Evolutionary conservation across 1,140 invertebrate genomes (phyloP), one percentile per base, ranked within the genome.

Genomic region (Popillia japonica): DNA sequence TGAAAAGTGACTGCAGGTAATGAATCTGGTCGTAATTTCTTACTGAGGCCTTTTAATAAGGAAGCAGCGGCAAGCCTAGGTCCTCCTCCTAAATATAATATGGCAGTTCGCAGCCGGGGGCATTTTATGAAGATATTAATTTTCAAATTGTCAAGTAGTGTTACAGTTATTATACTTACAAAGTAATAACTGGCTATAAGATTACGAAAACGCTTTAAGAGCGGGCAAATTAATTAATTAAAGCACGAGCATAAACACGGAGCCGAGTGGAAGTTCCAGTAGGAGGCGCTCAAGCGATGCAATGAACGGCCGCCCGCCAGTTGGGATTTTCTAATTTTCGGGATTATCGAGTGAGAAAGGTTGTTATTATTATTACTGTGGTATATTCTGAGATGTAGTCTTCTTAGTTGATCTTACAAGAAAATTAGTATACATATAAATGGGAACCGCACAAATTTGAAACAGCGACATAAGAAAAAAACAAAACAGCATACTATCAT

Each of bases 91-190:
- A 74, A 74, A 79, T 78, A 83, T 80, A 82, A 80, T 80, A 81
- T 77, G 78, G 79, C 81, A 80, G 55, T 40, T 74, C 80, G 40
- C 81, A 78, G 78, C 82, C 78, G 79, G 83, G 80, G 78, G 83
- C 83, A 81, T 84, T 84, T 84, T 85, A 85, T 85, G 84, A 85
- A 85, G 84, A 84, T 84, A 85, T 85, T 85, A 85, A 85, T 85
- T 85, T 81, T 82, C 80, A 83, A 83, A 85, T 85, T 84, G 84
- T 84, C 84, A 82, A 85, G 83, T 84, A 82, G 82, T 84, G 82
- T 84, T 82, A 84, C 83, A 82, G 83, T 84, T 84, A 84, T 84
- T 84, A 84, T 84, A 84, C 83, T 84, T 84, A 84, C 82, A 84
- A 84, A 83, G 83, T 83, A 84, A 84, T 84, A 84, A 84, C 83